These are phyloP conservation scores for Heterohyrax brucei DNA, from an alignment of 2,797 vertebrate species.

Conservation along the genomic window DNA sequence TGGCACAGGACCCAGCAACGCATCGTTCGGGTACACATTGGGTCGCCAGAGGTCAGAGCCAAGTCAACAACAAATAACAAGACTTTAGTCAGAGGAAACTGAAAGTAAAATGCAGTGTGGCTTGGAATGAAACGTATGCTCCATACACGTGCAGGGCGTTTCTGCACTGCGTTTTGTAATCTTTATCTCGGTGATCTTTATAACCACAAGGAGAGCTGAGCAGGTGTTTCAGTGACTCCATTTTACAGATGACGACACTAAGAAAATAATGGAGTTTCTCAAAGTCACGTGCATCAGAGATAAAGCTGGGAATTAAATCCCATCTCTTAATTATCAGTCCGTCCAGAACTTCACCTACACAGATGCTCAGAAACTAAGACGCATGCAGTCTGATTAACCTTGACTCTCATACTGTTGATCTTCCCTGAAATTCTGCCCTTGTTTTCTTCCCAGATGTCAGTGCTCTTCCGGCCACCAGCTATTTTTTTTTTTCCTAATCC, in stretches of 20 bases:
- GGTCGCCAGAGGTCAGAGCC: background rate
- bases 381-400: constrained; percentile 13
- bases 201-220: constrained; percentile 15
- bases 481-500: constrained; percentile 4
- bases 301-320: background rate
- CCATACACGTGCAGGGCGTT: background rate
- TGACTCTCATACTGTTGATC: constrained; percentile 12
- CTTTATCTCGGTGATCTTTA: constrained; percentile 55
- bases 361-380: constrained; percentile 45
- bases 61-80: background rate
- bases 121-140: background rate
- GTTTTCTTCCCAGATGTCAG: constrained; percentile 44
- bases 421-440: constrained; percentile 68
- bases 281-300: constrained; percentile 43
- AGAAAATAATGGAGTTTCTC: constrained; percentile 64
- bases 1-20: background rate
- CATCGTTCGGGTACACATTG: background rate
- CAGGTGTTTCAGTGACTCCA: constrained; percentile 31
- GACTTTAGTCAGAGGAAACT: constrained; percentile 10
- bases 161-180: constrained; percentile 1
- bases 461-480: constrained; percentile 58
- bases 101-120: background rate
- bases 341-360: background rate
- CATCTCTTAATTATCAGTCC: constrained; percentile 38
- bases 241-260: constrained; percentile 74